These are phyloP conservation scores for Perithous albicinctus DNA, from an alignment of 2,888 invertebrate species.

Conservation along the genomic window DNA sequence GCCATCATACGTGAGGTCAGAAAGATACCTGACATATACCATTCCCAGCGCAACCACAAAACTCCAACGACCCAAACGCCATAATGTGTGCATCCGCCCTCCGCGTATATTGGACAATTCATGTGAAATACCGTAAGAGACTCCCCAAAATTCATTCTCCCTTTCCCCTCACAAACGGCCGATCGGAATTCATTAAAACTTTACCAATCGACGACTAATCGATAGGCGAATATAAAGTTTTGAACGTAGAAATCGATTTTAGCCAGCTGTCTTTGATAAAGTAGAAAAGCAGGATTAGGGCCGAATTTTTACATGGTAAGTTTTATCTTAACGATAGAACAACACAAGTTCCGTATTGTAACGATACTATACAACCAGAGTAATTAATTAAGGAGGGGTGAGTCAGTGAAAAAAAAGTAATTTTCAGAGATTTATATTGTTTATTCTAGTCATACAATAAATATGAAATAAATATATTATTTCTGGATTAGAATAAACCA, in stretches of 20 bases:
- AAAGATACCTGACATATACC: conserved; percentile 1
- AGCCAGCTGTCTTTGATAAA: no score
- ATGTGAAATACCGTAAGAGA: background rate
- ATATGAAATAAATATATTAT: no score
- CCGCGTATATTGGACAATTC: background rate
- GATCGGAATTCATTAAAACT: conserved; percentile 10
- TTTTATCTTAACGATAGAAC: no score
- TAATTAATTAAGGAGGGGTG: no score
- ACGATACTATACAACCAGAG: no score
- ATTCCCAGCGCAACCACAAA: background rate
- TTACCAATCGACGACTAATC: background rate
- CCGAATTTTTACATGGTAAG: no score
- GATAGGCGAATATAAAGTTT: background rate
- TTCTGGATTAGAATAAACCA: no score
- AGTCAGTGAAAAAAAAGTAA: no score
- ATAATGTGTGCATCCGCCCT: background rate
- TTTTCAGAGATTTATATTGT: no score
- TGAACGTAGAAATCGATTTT: background rate
- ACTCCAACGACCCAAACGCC: background rate
- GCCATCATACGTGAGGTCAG: conserved; percentile 42
- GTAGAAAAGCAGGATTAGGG: no score
- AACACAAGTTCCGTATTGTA: no score
- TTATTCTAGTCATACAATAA: no score
- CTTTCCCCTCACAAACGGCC: background rate
- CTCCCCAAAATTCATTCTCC: background rate